phyloP scores from a whole-genome alignment of 2,113 vertebrate species.

The Rhea pennata region DNA sequence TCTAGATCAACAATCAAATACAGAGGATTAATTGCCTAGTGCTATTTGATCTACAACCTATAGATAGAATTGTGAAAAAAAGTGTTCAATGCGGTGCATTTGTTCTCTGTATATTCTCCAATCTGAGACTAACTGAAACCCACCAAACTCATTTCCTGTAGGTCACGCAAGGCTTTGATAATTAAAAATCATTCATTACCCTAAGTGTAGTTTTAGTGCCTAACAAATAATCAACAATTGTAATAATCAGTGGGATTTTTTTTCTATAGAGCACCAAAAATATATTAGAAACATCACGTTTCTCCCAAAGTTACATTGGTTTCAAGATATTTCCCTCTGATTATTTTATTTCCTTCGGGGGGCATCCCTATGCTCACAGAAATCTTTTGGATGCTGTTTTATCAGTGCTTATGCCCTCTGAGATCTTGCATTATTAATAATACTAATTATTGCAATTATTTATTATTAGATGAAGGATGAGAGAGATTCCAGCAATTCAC shows the following conservation, averaged over 20 bases:
- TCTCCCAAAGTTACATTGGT: neutral
- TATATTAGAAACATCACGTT: neutral
- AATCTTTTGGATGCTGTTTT: constrained; percentile 37
- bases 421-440: constrained; percentile 62
- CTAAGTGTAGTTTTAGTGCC: neutral
- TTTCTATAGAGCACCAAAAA: neutral
- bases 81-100: neutral
- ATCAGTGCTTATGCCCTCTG: neutral
- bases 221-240: constrained; percentile 38
- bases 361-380: neutral
- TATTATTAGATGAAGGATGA: constrained; percentile 44
- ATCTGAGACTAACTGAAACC: neutral
- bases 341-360: constrained; percentile 33
- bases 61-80: neutral
- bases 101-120: neutral
- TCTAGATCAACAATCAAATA: neutral
- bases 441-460: constrained; percentile 63
- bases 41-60: neutral
- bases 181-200: constrained; percentile 47
- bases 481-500: constrained; percentile 19
- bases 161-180: constrained; percentile 9
- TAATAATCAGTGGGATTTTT: neutral
- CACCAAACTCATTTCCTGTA: neutral
- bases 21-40: neutral
- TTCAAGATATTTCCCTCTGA: constrained; percentile 45